A percentile compares a stretch with the other conserved stretches of the same genome.
These are phyloP conservation scores for Solea solea DNA, from an alignment of 2,113 vertebrate genomes.

Conservation along the genomic window DNA sequence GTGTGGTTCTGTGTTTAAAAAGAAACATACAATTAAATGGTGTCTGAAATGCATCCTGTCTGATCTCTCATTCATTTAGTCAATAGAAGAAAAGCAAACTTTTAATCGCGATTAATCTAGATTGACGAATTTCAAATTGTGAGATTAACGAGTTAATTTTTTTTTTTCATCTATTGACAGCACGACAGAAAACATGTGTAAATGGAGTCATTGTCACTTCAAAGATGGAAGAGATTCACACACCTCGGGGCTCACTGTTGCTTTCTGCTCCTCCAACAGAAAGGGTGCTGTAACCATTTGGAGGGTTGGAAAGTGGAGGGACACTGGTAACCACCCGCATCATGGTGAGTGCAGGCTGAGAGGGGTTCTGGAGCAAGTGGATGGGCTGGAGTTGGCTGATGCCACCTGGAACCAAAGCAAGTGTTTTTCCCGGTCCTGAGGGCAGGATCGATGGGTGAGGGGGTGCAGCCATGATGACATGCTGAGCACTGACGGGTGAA, in stretches of 20 bases:
- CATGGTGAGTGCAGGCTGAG: conserved; percentile 93
- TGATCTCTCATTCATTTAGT: too few relatives aligned
- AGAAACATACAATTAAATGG: too few relatives aligned
- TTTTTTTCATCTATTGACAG: too few relatives aligned
- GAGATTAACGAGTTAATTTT: too few relatives aligned
- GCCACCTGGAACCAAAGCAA: conserved; percentile 89
- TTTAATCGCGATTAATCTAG: too few relatives aligned
- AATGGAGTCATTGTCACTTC: neutral
- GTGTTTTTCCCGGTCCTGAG: conserved; percentile 85
- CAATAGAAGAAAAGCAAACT: too few relatives aligned
- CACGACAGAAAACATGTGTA: too few relatives aligned
- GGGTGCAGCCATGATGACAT: conserved; percentile 95
- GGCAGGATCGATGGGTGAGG: conserved; percentile 80
- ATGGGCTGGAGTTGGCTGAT: conserved; percentile 87
- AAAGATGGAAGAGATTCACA: neutral
- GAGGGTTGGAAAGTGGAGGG: conserved; percentile 83
- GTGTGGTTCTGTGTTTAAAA: too few relatives aligned
- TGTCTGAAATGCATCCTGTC: too few relatives aligned
- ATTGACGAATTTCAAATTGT: too few relatives aligned
- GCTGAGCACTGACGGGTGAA: conserved; percentile 93
- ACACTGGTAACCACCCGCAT: conserved; percentile 90
- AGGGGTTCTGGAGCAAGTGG: conserved; percentile 86
- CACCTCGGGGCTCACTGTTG: conserved; percentile 81
- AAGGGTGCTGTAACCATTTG: conserved; percentile 91
- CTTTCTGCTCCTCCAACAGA: conserved; percentile 81